Evolutionary conservation across 2,888 invertebrate genomes (phyloP), one percentile per base, ranked within the genome.

Genomic region (Pteria penguin): DNA sequence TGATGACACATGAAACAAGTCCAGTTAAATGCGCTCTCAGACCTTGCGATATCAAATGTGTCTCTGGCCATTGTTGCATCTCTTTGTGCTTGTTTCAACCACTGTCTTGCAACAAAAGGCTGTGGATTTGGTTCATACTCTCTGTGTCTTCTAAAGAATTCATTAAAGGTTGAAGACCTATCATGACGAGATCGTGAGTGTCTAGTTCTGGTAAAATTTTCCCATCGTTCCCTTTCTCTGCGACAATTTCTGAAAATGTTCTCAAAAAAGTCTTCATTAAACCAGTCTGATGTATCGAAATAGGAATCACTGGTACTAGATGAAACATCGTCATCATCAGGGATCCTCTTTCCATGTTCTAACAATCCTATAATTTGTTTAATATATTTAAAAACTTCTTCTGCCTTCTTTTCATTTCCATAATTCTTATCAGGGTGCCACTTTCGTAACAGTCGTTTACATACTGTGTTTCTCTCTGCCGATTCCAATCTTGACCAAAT

Each of bases 381-480:
- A 4, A 83, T 83, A 73, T 76, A 84, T 36, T 79, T 68, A 36
- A 83, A 84, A 5, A 82, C 63, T 65, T 74, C 58, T 5, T 55
- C 75, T 26, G 78, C 68, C 54, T 76, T 70, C 4, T 79, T 58
- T 67, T 80, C 76, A 27, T 79, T 78, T 18, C 75, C 80, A 24
- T 29, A 32, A 32, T 84, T 83, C 71, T 76, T 83, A 33, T 82
- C 84, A 32, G 82, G 81, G 75, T 82, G 82, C 84, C 84, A 84
- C 22, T 76, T 72, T 24, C 78, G 62, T 14, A 78, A 31, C 1
- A 83, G 29, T 11, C 84, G 54, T 45, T 73, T 70, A 1, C 81
- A 73, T 2, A 84, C 54, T 27, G 60, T 65, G 52, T 61, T 75
- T 63, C 79, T 72, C 27, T 32, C 52, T 33, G 78, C 75, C 4